Percentiles rank a stretch among this genome's conserved stretches.
phyloP scores from a whole-genome alignment of 2,888 invertebrate genomes.

The Metacarcinus magister region DNA sequence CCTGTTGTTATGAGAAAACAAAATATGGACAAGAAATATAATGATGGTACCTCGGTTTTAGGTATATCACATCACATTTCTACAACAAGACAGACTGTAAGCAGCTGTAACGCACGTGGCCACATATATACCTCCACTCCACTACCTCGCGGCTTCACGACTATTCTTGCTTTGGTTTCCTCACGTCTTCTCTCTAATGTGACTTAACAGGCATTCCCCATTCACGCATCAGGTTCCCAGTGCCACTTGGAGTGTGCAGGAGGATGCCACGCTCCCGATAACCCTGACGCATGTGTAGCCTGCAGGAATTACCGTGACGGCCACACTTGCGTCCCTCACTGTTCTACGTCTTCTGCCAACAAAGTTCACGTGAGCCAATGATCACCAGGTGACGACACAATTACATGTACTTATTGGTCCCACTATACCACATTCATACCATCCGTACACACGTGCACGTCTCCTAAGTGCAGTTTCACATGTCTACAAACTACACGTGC shows the following conservation, averaged over 20 bases:
- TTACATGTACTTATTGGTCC: not conserved
- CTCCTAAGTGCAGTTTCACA: not conserved
- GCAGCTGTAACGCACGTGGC: too few relatives aligned
- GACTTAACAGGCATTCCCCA: not conserved
- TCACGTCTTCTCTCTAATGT: not conserved
- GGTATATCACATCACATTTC: not conserved
- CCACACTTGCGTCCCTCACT: constrained; percentile 52
- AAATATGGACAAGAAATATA: too few relatives aligned
- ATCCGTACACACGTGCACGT: not conserved
- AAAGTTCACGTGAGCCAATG: constrained; percentile 59
- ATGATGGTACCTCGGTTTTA: not conserved
- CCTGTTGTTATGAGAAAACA: too few relatives aligned
- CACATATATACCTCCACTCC: not conserved
- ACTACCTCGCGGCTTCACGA: not conserved
- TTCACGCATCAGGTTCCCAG: constrained; percentile 86
- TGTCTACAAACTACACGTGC: too few relatives aligned
- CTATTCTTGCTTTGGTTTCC: not conserved
- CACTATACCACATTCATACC: not conserved
- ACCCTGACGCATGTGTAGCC: constrained; percentile 89
- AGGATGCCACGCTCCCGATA: constrained; percentile 89
- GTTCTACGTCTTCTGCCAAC: not conserved
- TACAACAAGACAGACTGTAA: not conserved
- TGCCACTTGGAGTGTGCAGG: constrained; percentile 94
- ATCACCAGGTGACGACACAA: not conserved
- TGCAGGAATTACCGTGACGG: constrained; percentile 88